Evolutionary conservation across 92 coral and sea anemone genomes (phyloP).

Genomic region (Metridium senile): DNA sequence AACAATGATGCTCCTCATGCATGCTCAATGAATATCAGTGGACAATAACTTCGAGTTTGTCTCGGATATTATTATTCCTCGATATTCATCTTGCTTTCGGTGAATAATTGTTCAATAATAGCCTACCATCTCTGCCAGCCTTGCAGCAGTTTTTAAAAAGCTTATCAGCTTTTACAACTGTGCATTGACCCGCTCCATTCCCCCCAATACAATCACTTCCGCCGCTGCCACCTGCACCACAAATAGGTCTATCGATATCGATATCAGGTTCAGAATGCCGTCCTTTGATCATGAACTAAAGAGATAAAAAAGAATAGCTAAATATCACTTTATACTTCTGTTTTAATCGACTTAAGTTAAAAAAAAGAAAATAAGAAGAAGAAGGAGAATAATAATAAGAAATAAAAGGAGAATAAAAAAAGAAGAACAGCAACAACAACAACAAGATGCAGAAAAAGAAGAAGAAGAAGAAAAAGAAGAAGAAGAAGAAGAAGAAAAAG

Average conservation of each 20-base stretch:
- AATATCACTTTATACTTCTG: background rate
- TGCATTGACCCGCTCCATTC: background rate
- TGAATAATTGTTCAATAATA: no score
- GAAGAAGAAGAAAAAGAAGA: background rate
- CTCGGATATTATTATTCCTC: no score
- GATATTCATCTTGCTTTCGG: no score
- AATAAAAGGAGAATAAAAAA: no score
- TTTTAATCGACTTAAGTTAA: background rate
- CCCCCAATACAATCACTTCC: background rate
- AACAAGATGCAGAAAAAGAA: background rate
- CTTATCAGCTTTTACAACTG: background rate
- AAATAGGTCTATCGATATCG: no score
- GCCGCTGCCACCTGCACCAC: background rate
- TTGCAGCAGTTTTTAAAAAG: background rate
- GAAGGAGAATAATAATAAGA: no score
- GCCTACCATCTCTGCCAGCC: constrained; percentile 10
- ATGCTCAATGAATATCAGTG: no score
- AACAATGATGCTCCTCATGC: no score
- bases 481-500: background rate
- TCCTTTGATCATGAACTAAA: background rate
- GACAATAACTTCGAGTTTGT: no score
- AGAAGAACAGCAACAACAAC: no score
- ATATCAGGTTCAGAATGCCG: background rate
- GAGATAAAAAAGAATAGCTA: background rate
- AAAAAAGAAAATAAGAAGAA: no score